phyloP scores from a whole-genome alignment of 23 tunicate species.

The Trididemnum clinides region DNA sequence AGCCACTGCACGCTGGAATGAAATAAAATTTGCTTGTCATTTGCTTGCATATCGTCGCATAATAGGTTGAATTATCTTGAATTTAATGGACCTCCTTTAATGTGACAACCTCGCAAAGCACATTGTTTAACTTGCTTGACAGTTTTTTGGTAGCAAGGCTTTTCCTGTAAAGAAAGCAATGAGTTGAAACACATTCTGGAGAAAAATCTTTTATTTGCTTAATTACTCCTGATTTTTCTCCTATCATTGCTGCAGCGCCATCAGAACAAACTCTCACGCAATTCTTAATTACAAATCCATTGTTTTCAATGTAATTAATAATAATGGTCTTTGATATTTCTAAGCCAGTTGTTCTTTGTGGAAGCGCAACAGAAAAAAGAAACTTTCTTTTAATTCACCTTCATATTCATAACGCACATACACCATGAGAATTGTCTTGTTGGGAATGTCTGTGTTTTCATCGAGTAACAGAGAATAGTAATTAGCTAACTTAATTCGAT shows the following conservation, averaged over 20 bases:
- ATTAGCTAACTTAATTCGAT: constrained; percentile 18
- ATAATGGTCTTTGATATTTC: constrained; percentile 23
- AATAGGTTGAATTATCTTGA: constrained; percentile 15
- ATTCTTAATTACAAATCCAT: constrained; percentile 10
- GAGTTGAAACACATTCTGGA: constrained; percentile 36
- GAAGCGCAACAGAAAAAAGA: constrained; percentile 12
- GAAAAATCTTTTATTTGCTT: constrained; percentile 4
- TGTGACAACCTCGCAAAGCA: constrained; percentile 28
- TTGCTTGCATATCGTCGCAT: constrained; percentile 36
- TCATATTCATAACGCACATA: constrained; percentile 15
- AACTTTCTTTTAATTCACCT: constrained; percentile 3
- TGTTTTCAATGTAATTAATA: constrained; percentile 31
- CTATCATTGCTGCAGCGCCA: constrained; percentile 32
- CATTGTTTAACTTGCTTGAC: constrained; percentile 20
- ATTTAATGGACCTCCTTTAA: constrained; percentile 23
- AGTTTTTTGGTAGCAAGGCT: constrained; percentile 25
- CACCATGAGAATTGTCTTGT: constrained; percentile 18
- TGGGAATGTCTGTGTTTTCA: no score
- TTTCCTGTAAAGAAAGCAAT: constrained; percentile 22
- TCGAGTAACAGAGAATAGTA: constrained; percentile 18
- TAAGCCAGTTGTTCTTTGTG: constrained; percentile 24
- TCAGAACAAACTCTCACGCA: constrained; percentile 27
- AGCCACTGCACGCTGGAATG: constrained; percentile 30
- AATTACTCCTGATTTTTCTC: constrained; percentile 31
- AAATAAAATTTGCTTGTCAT: constrained; percentile 12